These are phyloP conservation scores for Aphelenchoides besseyi DNA, from an alignment of 1,140 invertebrate genomes.

Conservation along the genomic window DNA sequence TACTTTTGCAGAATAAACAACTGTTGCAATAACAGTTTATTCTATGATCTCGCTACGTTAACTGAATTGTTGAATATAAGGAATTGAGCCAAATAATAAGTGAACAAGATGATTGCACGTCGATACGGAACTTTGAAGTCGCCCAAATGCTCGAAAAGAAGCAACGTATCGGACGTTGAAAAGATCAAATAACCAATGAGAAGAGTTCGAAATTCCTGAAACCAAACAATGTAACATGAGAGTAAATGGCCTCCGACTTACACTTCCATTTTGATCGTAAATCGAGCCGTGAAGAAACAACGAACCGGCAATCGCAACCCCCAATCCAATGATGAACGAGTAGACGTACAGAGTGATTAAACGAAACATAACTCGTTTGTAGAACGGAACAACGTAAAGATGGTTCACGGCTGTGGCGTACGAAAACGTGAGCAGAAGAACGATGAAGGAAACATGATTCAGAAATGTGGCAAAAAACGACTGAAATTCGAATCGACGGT, in stretches of 20 bases:
- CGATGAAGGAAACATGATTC: neutral
- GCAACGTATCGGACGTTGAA: conserved; percentile 11
- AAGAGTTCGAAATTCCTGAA: neutral
- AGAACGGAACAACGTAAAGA: conserved; percentile 1
- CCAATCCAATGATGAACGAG: neutral
- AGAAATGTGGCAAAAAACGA: conserved; percentile 3
- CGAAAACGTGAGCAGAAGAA: neutral
- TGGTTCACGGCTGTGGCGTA: conserved; percentile 1
- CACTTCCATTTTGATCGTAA: neutral
- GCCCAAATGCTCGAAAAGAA: neutral
- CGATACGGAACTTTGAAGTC: conserved; percentile 3
- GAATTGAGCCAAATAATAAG: conserved; percentile 24
- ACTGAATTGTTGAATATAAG: conserved; percentile 18
- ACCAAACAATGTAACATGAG: neutral
- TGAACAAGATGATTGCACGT: conserved; percentile 8
- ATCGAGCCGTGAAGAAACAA: conserved; percentile 8
- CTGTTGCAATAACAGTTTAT: no score
- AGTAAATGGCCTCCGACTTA: conserved; percentile 2
- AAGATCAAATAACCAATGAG: conserved; percentile 17
- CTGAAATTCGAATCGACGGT: conserved; percentile 1
- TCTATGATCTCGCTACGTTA: neutral
- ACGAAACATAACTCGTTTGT: neutral
- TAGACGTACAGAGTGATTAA: neutral
- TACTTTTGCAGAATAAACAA: no score
- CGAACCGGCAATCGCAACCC: neutral